Evolutionary conservation across 2,113 vertebrate species (phyloP).

Genomic region (Leptobrachium leishanense): DNA sequence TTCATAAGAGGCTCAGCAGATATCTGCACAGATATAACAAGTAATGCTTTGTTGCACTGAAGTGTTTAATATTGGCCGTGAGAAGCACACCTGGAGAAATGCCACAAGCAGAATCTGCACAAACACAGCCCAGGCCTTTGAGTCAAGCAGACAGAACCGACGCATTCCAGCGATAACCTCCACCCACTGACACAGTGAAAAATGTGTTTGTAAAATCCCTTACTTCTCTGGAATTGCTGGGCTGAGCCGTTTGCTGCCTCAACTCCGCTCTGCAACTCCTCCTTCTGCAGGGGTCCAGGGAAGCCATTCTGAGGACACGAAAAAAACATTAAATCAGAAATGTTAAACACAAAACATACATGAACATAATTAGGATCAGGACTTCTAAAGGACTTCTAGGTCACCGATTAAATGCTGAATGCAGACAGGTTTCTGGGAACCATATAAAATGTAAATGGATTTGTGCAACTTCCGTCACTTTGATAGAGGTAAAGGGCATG

Average conservation of each 20-base stretch:
- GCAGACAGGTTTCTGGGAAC: too few relatives aligned
- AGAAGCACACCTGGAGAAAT: slow-evolving; percentile 3
- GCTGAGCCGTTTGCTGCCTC: slow-evolving; percentile 78
- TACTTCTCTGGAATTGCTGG: slow-evolving; percentile 81
- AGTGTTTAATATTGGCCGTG: slow-evolving; percentile 11
- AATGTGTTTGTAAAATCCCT: slow-evolving; percentile 37
- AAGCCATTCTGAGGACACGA: slow-evolving; percentile 65
- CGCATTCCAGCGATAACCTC: slow-evolving; percentile 21
- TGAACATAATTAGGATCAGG: too few relatives aligned
- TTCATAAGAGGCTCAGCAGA: slow-evolving; percentile 18
- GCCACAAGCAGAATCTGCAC: slow-evolving; percentile 10
- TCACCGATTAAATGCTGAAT: too few relatives aligned
- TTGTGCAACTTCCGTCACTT: too few relatives aligned
- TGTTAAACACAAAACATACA: background rate
- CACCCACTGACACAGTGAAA: background rate
- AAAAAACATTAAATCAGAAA: background rate
- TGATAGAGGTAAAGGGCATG: too few relatives aligned
- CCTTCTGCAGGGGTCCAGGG: slow-evolving; percentile 78
- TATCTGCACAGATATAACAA: slow-evolving; percentile 1
- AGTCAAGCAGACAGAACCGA: background rate
- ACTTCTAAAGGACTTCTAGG: too few relatives aligned
- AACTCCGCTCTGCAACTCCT: slow-evolving; percentile 88
- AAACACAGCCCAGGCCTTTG: background rate
- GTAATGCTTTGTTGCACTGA: slow-evolving; percentile 13
- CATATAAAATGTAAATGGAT: too few relatives aligned